Base-by-base conservation (phyloP, 2,797 vertebrate genomes). In the Holocentrus rufus region DNA sequence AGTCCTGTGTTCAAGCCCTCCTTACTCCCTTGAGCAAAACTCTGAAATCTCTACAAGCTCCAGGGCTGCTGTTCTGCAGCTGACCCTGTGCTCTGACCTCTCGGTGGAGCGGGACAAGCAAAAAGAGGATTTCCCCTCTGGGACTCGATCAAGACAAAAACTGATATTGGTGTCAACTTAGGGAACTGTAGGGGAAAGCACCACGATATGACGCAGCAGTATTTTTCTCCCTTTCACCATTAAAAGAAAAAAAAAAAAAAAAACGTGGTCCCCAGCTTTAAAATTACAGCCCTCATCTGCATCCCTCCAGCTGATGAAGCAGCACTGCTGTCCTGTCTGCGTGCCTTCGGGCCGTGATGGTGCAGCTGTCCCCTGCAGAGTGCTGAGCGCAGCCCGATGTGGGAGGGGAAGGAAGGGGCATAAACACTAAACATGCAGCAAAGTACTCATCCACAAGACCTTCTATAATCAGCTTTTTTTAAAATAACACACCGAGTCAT, bases 341-440 rank as follows among this genome's bases (percentile, higher is more conserved):
- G 71, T 79, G 78, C 78, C 85, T 90, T 72, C 65, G 72, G 81
- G 88, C 67, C 83, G 31, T 62, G 66, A 83, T 50, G 69, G 69
- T 79, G 70, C 86, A 85, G 85, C 87, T 82, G 90, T 90, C 80
- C 79, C 69, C 67, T 80, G 76, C 78, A 81, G 74, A 85, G 42
- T 85, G 90, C 87, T 86, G 87, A 90, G 84, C 65, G 59, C 57
- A 74, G 78, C 65, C 65, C 74, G 70, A 65, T 61, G 67, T 74
- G 73, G 70, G 76, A 73, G 69, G 25, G 54, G 34, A 82, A 62
- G 69, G 54, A 62, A 66, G 69, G 74, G 25, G 76, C 50, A 73
- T 65, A 77, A 85, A 88, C 86, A 83, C 61, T 55, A 18, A 61
- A 75, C 76, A 82, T 25, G 18, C 74, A 74, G 69, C 76, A 84